A percentile compares a stretch with the other conserved stretches of the same genome.
These are phyloP conservation scores for Gymnobelideus leadbeateri DNA, from an alignment of 2,113 vertebrate species.

Conservation along the genomic window DNA sequence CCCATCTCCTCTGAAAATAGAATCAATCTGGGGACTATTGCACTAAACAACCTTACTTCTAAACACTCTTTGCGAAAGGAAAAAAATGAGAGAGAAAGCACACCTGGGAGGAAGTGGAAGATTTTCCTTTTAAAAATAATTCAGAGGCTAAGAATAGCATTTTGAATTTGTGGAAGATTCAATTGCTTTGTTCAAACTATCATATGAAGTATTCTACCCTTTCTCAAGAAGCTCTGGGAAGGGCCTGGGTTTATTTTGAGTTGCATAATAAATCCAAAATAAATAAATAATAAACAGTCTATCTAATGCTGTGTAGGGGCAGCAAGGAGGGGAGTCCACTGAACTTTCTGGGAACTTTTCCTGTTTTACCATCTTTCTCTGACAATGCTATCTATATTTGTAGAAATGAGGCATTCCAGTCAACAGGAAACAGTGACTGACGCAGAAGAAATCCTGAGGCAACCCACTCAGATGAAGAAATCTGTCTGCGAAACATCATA, in stretches of 20 bases:
- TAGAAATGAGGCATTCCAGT: constrained; percentile 71
- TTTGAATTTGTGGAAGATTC: constrained; percentile 41
- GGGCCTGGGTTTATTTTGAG: constrained; percentile 2
- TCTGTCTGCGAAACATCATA: constrained; percentile 74
- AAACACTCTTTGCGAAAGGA: background rate
- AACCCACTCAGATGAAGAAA: constrained; percentile 79
- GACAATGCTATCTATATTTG: constrained; percentile 21
- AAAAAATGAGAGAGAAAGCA: background rate
- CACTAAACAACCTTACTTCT: background rate
- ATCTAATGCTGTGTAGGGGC: background rate
- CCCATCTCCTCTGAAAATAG: background rate
- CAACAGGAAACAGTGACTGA: constrained; percentile 86
- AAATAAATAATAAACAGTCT: background rate
- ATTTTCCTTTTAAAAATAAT: constrained; percentile 43
- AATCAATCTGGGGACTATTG: background rate
- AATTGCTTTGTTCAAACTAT: constrained; percentile 11
- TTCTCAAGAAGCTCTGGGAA: constrained; percentile 27
- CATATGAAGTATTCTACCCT: background rate
- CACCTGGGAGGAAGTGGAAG: background rate
- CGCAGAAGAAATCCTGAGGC: constrained; percentile 64
- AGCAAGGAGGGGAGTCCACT: background rate
- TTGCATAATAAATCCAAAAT: background rate
- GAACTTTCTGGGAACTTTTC: constrained; percentile 65
- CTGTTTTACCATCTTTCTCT: constrained; percentile 62
- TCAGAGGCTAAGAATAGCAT: constrained; percentile 21